phyloP scores from a whole-genome alignment of 1,140 invertebrate species.

The Trachymyrmex septentrionalis region DNA sequence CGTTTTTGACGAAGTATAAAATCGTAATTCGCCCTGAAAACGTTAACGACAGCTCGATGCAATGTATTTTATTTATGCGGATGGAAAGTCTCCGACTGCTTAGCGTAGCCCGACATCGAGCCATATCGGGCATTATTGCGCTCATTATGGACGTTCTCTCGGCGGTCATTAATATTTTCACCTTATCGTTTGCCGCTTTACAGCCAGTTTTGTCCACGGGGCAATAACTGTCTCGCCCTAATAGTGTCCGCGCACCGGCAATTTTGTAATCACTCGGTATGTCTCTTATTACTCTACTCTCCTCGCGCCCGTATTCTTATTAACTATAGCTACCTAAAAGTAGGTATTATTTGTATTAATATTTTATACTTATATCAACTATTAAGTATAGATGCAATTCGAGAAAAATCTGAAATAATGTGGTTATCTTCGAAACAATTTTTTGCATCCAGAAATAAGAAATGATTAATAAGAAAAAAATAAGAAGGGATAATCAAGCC shows the following conservation, averaged over 20 bases:
- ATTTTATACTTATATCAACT: not conserved
- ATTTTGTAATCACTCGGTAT: constrained; percentile 33
- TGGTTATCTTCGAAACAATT: not conserved
- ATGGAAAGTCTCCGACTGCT: not conserved
- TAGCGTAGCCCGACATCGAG: not conserved
- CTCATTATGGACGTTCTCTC: constrained; percentile 41
- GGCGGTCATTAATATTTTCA: constrained; percentile 52
- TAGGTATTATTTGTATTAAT: not conserved
- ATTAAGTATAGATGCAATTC: not conserved
- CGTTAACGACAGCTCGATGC: not conserved
- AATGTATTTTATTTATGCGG: not conserved
- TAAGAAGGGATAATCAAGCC: not conserved
- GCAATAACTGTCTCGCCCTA: constrained; percentile 34
- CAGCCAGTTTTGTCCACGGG: constrained; percentile 41
- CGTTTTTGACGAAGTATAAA: not conserved
- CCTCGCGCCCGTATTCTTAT: not conserved
- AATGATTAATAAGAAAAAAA: not conserved
- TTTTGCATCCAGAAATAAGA: not conserved
- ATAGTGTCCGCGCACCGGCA: not conserved
- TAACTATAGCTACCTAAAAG: not conserved
- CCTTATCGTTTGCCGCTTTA: constrained; percentile 52
- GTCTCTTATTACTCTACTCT: not conserved
- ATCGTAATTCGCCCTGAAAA: constrained; percentile 11
- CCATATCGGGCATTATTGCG: constrained; percentile 22
- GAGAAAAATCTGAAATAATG: not conserved